phyloP scores from a whole-genome alignment of 2,888 invertebrate genomes.

The Thymelicus sylvestris region DNA sequence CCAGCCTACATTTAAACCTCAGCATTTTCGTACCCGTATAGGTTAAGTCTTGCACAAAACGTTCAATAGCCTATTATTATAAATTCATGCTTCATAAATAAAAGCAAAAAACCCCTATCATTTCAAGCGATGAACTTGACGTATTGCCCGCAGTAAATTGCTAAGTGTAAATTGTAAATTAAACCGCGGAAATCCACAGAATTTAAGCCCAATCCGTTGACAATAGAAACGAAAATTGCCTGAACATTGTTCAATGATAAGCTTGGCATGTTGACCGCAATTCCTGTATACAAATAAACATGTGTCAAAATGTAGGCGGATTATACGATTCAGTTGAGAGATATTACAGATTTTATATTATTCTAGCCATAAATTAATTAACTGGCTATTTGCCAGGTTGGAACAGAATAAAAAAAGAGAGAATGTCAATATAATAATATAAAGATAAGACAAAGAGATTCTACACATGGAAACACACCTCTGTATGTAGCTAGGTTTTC shows the following conservation, averaged over 20 bases:
- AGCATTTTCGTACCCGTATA: background rate
- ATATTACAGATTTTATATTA: background rate
- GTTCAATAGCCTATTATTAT: background rate
- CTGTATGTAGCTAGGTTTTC: no score
- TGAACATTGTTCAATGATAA: slow-evolving; percentile 29
- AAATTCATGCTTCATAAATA: slow-evolving; percentile 5
- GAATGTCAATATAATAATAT: no score
- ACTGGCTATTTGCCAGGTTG: background rate
- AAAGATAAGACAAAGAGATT: no score
- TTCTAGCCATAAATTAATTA: background rate
- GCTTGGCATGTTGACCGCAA: slow-evolving; percentile 40
- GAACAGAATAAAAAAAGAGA: background rate
- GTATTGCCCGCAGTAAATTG: slow-evolving; percentile 9
- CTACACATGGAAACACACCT: no score
- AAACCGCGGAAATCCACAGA: slow-evolving; percentile 17
- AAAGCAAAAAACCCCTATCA: slow-evolving; percentile 1
- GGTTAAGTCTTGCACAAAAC: background rate
- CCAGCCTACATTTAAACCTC: background rate
- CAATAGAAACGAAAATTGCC: slow-evolving; percentile 29
- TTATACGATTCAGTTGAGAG: slow-evolving; percentile 8
- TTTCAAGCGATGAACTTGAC: slow-evolving; percentile 6
- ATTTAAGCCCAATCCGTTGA: slow-evolving; percentile 20
- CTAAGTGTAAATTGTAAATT: slow-evolving; percentile 9
- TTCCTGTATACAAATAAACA: slow-evolving; percentile 37
- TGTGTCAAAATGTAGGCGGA: slow-evolving; percentile 19